Base-by-base conservation (phyloP, 2,113 vertebrate species). In the Astur gentilis region DNA sequence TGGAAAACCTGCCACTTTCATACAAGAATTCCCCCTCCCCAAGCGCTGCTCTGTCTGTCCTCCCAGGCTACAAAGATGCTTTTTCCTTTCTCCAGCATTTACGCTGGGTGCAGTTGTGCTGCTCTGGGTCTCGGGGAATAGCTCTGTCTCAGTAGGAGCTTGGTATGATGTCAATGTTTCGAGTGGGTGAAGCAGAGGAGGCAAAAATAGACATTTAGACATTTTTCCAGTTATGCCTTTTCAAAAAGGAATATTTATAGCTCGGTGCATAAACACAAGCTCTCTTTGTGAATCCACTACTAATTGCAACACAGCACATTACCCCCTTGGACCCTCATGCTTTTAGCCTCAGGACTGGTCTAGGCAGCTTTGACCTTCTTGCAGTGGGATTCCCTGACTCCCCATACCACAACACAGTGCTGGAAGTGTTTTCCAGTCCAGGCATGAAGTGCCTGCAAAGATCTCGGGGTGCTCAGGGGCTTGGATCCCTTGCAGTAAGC, bases 101-200 rank as follows among this genome's bases (percentile, higher is more conserved):
- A 9, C 1, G 4, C 67, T 20, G 70, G 40, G 31, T 14, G 25
- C 64, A 44, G 64, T 27, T 16, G 52, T 40, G 65, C 71, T 2
- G 0, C 40, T 50, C 21, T 3, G 7, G 47, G 44, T 32, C 84
- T 22, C 0, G 1, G 82, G 83, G 90, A 47, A 54, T 2, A 58
- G 3, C 79, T 16, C 79, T 16, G 77, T 61, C 49, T 52, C 95
- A 88, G 98, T 98, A 97, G 98, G 98, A 98, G 98, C 90, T 94
- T 98, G 98, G 98, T 98, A 98, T 98, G 98, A 98, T 98, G 98
- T 98, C 97, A 98, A 98, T 98, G 98, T 87, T 97, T 86, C 10
- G 45, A 95, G 98, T 98, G 98, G 98, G 98, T 94, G 96, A 97
- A 80, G 96, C 50, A 98, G 98, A 97, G 98, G 98, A 97, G 96